Conservation (phyloP, 2,888 invertebrate species). For the Catocala fraxini region DNA sequence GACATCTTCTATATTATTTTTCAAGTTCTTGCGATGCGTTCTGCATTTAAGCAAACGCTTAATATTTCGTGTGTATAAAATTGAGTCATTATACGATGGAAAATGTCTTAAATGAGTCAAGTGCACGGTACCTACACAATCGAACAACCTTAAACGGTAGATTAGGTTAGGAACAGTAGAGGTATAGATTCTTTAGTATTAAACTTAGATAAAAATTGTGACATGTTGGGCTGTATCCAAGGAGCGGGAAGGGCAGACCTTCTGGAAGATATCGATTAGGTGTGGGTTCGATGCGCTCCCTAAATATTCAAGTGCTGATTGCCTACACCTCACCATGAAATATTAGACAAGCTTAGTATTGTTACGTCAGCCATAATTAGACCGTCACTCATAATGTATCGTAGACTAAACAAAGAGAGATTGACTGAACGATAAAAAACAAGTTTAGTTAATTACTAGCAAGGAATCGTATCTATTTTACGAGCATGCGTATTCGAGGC, state of each 20-base stretch:
- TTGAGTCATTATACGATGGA: neutral
- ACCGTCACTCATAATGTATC: constrained; percentile 5
- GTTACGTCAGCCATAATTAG: constrained; percentile 17
- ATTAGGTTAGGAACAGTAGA: too few relatives aligned
- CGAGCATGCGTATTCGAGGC: neutral
- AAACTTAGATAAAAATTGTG: constrained; percentile 2
- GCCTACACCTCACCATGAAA: constrained; percentile 15
- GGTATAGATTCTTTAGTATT: neutral
- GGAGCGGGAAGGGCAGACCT: constrained; percentile 4
- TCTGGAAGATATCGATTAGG: constrained; percentile 35
- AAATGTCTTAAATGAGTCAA: constrained; percentile 6
- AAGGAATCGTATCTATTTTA: neutral
- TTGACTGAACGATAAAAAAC: too few relatives aligned
- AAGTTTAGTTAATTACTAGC: neutral
- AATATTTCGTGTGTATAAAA: too few relatives aligned
- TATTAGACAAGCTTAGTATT: constrained; percentile 11
- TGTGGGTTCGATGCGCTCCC: constrained; percentile 17
- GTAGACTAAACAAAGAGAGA: neutral
- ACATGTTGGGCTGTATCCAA: neutral
- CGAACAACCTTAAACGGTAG: neutral
- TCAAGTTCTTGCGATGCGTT: neutral
- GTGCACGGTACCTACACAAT: neutral
- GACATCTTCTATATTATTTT: too few relatives aligned
- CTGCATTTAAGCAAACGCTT: neutral
- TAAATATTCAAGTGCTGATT: constrained; percentile 40